Evolutionary conservation across 2,113 vertebrate genomes (phyloP).

Genomic region (Addax nasomaculatus): DNA sequence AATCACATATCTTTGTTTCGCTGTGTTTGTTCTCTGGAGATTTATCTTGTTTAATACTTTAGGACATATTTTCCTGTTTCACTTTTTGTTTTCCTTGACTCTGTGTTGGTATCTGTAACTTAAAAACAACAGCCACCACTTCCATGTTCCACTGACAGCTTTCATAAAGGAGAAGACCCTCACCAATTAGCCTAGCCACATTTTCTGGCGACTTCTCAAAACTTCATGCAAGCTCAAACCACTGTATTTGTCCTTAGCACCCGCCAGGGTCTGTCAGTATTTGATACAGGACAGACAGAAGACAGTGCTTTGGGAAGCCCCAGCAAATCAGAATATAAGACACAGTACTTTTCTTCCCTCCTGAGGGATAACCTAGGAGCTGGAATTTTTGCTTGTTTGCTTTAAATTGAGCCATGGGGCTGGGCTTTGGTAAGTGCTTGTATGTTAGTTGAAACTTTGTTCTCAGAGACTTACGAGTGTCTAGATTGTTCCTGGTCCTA

Average conservation of each 20-base stretch:
- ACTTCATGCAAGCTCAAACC: neutral
- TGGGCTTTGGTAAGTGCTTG: neutral
- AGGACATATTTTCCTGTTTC: neutral
- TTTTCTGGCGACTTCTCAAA: neutral
- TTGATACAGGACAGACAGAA: neutral
- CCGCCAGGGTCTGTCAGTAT: neutral
- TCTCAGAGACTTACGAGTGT: neutral
- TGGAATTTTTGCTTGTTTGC: neutral
- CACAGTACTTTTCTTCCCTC: neutral
- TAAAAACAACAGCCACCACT: neutral
- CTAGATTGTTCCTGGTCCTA: neutral
- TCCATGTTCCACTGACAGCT: neutral
- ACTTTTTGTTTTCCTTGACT: neutral
- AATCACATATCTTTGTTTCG: neutral
- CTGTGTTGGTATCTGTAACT: neutral
- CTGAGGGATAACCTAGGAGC: neutral
- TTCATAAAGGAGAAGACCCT: neutral
- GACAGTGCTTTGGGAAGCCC: neutral
- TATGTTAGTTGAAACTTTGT: neutral
- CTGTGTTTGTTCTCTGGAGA: neutral
- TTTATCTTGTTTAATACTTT: neutral
- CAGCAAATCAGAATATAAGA: neutral
- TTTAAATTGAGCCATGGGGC: neutral
- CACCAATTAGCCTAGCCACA: neutral
- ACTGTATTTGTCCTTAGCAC: neutral